Evolutionary conservation across 2,888 invertebrate species (phyloP).

Genomic region (Drosophila meridiana): DNA sequence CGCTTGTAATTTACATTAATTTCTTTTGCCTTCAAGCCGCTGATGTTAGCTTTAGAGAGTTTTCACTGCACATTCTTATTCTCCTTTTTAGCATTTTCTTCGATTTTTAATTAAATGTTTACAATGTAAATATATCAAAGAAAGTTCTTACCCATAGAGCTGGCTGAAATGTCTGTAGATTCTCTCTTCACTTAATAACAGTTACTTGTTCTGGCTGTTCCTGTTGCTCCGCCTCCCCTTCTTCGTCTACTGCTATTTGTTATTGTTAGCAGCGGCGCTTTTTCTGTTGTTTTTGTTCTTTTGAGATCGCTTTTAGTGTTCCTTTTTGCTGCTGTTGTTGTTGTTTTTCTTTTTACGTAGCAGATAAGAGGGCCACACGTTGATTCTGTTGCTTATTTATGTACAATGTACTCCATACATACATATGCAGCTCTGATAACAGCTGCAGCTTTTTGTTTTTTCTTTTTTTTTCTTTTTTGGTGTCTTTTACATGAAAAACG

Average conservation of each 20-base stretch:
- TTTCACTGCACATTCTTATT: background rate
- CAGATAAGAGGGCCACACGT: conserved; percentile 57
- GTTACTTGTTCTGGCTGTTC: conserved; percentile 31
- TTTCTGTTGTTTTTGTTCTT: conserved; percentile 23
- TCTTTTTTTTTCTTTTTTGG: conserved; percentile 17
- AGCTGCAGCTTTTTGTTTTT: conserved; percentile 34
- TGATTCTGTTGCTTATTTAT: conserved; percentile 21
- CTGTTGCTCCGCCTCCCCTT: conserved; percentile 8
- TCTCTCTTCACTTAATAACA: conserved; percentile 40
- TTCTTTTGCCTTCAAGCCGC: background rate
- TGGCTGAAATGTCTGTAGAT: conserved; percentile 14
- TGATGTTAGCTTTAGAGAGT: background rate
- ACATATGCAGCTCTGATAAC: conserved; percentile 44
- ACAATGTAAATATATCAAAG: background rate
- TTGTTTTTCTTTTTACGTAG: conserved; percentile 30
- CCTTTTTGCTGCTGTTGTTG: conserved; percentile 9
- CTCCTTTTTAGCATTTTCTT: background rate
- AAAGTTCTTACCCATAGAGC: conserved; percentile 42
- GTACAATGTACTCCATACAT: conserved; percentile 13
- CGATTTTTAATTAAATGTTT: background rate
- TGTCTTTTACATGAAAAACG: conserved; percentile 38
- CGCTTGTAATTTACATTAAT: background rate
- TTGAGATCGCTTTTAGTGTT: conserved; percentile 46
- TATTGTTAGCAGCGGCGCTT: conserved; percentile 31
- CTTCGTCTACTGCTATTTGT: conserved; percentile 17